phyloP scores from a whole-genome alignment of 2,888 invertebrate genomes.

The Trachelus iudaicus region DNA sequence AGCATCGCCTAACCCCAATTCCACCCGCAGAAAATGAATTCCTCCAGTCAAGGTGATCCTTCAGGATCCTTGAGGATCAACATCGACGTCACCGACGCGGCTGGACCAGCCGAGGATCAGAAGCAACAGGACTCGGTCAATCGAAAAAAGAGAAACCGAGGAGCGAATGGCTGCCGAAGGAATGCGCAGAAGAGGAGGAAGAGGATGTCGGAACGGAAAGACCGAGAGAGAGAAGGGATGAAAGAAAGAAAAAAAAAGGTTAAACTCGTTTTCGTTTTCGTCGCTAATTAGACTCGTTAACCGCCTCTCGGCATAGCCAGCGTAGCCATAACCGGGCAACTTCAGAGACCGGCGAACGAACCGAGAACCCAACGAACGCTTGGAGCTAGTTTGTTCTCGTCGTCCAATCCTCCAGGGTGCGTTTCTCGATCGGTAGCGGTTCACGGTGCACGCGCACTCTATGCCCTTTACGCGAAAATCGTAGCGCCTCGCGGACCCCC shows the following conservation, averaged over 20 bases:
- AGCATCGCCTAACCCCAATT: background rate
- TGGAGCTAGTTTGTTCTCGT: slow-evolving; percentile 60
- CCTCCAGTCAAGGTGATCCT: background rate
- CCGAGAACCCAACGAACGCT: slow-evolving; percentile 44
- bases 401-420: slow-evolving; percentile 62
- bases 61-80: background rate
- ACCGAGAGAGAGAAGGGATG: slow-evolving; percentile 20
- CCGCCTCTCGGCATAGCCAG: slow-evolving; percentile 55
- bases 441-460: background rate
- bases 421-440: slow-evolving; percentile 49
- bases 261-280: slow-evolving; percentile 67
- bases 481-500: slow-evolving; percentile 24
- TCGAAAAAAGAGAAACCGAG: background rate
- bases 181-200: slow-evolving; percentile 15
- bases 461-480: slow-evolving; percentile 36
- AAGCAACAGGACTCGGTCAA: background rate
- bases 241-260: slow-evolving; percentile 48
- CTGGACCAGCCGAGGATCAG: background rate
- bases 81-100: background rate
- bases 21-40: background rate
- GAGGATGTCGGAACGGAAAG: slow-evolving; percentile 17
- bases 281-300: slow-evolving; percentile 67
- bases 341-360: slow-evolving; percentile 37
- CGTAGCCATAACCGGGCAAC: slow-evolving; percentile 63
- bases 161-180: background rate